Evolutionary conservation across 2,888 invertebrate species (phyloP).

Genomic region (Protophormia terraenovae): DNA sequence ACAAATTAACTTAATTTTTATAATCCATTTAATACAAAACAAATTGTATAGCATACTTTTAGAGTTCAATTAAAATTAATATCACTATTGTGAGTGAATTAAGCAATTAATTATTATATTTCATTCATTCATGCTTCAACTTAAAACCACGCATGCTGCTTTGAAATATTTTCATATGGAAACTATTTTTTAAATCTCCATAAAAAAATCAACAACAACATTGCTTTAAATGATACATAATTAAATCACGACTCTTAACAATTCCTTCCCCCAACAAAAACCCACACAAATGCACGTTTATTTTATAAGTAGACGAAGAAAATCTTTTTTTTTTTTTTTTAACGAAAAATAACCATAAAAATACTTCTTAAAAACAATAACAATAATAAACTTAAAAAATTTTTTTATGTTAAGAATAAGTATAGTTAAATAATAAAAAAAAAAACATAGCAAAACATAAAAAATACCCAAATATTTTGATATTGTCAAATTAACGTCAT

Average conservation of each 20-base stretch:
- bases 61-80: not conserved
- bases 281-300: constrained; percentile 60
- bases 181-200: not conserved
- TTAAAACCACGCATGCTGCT: not conserved
- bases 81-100: not conserved
- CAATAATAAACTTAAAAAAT: not conserved
- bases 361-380: constrained; percentile 1
- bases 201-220: constrained; percentile 11
- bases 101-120: not conserved
- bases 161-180: not conserved
- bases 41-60: not conserved
- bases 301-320: not conserved
- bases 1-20: not conserved
- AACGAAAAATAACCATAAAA: not conserved
- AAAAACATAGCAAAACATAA: not conserved
- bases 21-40: not conserved
- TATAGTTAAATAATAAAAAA: not conserved
- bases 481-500: constrained; percentile 47
- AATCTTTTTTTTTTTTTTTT: too few species aligned
- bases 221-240: constrained; percentile 32
- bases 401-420: constrained; percentile 9
- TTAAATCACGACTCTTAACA: constrained; percentile 59
- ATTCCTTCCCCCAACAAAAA: constrained; percentile 23
- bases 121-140: not conserved
- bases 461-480: constrained; percentile 7